A percentile compares a stretch with the other conserved stretches of the same genome.
Conservation (phyloP, 23 tunicate genomes). For the Ciona savignyi region DNA sequence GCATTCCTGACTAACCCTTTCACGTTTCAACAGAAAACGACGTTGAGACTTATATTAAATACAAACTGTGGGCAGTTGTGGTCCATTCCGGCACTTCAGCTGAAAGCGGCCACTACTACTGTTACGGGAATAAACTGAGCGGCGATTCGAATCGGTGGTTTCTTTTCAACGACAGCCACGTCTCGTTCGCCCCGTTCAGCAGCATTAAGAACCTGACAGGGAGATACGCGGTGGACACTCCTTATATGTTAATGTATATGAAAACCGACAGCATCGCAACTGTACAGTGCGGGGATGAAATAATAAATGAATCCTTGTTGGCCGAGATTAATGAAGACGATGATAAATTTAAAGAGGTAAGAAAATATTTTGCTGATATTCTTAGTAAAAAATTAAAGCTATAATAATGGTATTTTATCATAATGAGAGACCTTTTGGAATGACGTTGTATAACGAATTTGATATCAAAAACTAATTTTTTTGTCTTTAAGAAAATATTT, state of each 20-base stretch:
- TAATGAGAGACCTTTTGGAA: no score
- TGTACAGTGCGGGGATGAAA: neutral
- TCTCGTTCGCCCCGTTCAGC: slow-evolving; percentile 27
- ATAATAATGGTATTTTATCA: no score
- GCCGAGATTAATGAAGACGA: slow-evolving; percentile 5
- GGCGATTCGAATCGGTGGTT: slow-evolving; percentile 16
- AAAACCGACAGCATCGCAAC: neutral
- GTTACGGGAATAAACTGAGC: slow-evolving; percentile 10
- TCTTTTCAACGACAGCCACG: slow-evolving; percentile 60
- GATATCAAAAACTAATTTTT: slow-evolving; percentile 6
- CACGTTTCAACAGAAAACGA: neutral
- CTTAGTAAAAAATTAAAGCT: no score
- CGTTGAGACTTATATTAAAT: neutral
- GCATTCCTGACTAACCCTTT: no score
- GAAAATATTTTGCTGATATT: neutral
- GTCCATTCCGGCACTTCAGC: slow-evolving; percentile 58
- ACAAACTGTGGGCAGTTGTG: slow-evolving; percentile 26
- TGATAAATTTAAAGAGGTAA: slow-evolving; percentile 4
- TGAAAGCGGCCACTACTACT: slow-evolving; percentile 56
- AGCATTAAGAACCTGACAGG: slow-evolving; percentile 17
- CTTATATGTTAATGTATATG: slow-evolving; percentile 36
- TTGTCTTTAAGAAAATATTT: no score
- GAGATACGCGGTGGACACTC: slow-evolving; percentile 36
- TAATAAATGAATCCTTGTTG: slow-evolving; percentile 2
- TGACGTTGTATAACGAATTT: no score